Evolutionary conservation across 2,888 invertebrate genomes (phyloP).

Genomic region (Helicoverpa assulta): DNA sequence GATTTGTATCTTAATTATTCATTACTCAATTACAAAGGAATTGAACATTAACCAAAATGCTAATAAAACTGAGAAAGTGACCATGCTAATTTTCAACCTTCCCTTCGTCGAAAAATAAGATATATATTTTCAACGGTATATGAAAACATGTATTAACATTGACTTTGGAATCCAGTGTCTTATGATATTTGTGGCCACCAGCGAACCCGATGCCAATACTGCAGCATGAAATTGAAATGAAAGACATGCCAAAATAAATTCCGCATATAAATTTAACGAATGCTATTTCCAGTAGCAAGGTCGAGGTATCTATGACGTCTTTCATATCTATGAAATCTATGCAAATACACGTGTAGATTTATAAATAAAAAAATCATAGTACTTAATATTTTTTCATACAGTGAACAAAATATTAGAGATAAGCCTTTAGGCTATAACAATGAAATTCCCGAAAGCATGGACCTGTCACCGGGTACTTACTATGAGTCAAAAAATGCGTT

Average conservation of each 20-base stretch:
- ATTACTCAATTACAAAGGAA: too few relatives aligned
- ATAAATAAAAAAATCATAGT: background rate
- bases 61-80: too few relatives aligned
- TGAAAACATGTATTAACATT: background rate
- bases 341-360: constrained; percentile 18
- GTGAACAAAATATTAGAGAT: too few relatives aligned
- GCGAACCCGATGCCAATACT: constrained; percentile 35
- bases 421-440: too few relatives aligned
- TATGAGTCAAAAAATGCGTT: too few relatives aligned
- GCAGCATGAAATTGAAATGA: constrained; percentile 38
- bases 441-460: too few relatives aligned
- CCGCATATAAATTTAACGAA: constrained; percentile 33
- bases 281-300: constrained; percentile 54
- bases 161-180: constrained; percentile 12
- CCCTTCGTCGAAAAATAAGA: too few relatives aligned
- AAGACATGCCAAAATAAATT: constrained; percentile 52
- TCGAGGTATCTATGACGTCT: constrained; percentile 46
- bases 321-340: constrained; percentile 47
- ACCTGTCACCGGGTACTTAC: too few relatives aligned
- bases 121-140: background rate
- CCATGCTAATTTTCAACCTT: too few relatives aligned
- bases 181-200: constrained; percentile 30
- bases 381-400: background rate
- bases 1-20: too few relatives aligned
- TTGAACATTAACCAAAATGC: too few relatives aligned